A percentile compares a stretch with the other conserved stretches of the same genome.
phyloP scores from a whole-genome alignment of 2,113 vertebrate genomes.

The Upupa epops region DNA sequence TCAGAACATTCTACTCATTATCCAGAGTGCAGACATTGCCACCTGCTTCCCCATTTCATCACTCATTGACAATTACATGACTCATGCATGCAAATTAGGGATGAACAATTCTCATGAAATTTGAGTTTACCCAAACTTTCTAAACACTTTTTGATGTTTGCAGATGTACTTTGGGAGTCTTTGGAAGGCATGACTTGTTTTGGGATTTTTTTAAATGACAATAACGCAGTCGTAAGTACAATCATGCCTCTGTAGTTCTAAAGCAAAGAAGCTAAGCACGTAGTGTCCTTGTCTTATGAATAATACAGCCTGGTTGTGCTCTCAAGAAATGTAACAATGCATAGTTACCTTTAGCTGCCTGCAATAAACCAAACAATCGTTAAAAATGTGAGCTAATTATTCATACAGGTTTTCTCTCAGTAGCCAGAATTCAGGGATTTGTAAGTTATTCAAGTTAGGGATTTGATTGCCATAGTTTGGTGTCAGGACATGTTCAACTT shows the following conservation, averaged over 20 bases:
- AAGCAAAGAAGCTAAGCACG: background rate
- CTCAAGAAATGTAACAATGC: background rate
- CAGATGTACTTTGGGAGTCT: background rate
- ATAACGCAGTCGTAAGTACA: background rate
- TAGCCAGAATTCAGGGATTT: background rate
- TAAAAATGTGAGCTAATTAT: background rate
- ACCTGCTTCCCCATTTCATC: conserved; percentile 52
- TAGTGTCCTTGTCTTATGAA: background rate
- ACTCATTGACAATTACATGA: conserved; percentile 50
- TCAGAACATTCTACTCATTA: background rate
- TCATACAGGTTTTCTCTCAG: background rate
- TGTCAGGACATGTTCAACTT: background rate
- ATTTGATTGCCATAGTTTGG: background rate
- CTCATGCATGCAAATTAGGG: conserved; percentile 36
- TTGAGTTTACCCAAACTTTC: conserved; percentile 31
- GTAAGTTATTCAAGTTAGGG: background rate
- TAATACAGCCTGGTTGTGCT: background rate
- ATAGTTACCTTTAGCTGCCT: background rate
- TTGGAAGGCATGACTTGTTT: background rate
- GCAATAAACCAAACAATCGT: background rate
- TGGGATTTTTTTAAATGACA: background rate
- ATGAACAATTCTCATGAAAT: conserved; percentile 19
- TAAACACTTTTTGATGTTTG: conserved; percentile 24
- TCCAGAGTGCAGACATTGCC: conserved; percentile 11
- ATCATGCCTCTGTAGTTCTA: background rate